These are phyloP conservation scores for Panopea generosa DNA, from an alignment of 2,888 invertebrate genomes.

Conservation along the genomic window DNA sequence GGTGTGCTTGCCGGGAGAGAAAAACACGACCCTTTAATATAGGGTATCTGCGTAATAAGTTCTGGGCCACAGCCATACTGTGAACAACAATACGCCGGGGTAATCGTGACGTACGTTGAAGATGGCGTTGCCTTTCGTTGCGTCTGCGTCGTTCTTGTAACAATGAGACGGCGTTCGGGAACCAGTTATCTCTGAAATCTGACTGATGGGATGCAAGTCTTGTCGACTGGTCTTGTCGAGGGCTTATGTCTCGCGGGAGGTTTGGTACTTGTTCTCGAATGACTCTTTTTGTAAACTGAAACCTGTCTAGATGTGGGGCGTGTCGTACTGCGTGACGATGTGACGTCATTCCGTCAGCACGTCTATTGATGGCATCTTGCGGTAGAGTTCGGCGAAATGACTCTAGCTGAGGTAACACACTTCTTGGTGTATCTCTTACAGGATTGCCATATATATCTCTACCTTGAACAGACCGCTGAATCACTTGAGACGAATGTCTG, in stretches of 20 bases:
- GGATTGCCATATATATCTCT: too few relatives aligned
- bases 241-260: background rate
- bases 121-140: background rate
- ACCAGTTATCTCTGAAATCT: too few relatives aligned
- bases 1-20: conserved; percentile 39
- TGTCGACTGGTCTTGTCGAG: background rate
- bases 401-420: too few relatives aligned
- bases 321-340: conserved; percentile 4
- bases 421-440: too few relatives aligned
- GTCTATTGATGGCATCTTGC: background rate
- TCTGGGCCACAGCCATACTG: conserved; percentile 38
- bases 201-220: too few relatives aligned
- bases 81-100: conserved; percentile 52
- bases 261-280: conserved; percentile 6
- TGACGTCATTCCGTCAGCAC: conserved; percentile 20
- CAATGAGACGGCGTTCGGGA: too few relatives aligned
- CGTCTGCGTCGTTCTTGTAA: too few relatives aligned
- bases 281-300: background rate
- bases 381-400: conserved; percentile 3
- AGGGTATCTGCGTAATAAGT: conserved; percentile 42
- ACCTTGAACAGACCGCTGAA: too few relatives aligned
- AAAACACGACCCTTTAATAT: conserved; percentile 47
- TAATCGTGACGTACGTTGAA: conserved; percentile 2
- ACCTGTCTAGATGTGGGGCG: background rate
- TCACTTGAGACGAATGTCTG: too few relatives aligned